A percentile compares a stretch with the other conserved stretches of the same genome.
Conservation (phyloP, 2,113 vertebrate genomes). For the Neotoma lepida region DNA sequence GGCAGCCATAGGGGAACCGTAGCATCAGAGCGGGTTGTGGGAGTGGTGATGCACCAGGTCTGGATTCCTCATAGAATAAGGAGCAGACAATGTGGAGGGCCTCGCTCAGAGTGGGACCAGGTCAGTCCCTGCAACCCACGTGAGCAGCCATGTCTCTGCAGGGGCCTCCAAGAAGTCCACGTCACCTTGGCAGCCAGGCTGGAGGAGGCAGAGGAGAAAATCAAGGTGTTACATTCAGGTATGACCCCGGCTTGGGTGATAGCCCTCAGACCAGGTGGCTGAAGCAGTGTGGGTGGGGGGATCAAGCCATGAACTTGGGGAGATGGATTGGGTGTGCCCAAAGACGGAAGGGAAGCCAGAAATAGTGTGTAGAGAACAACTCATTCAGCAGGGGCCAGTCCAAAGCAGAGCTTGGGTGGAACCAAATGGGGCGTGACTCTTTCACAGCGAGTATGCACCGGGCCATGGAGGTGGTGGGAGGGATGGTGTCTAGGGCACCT, state of each 20-base stretch:
- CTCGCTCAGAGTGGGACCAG: background rate
- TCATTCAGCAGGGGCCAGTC: background rate
- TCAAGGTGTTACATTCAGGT: constrained; percentile 96
- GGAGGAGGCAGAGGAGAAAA: constrained; percentile 95
- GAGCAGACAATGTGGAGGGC: background rate
- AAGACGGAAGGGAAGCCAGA: background rate
- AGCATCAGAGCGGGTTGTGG: background rate
- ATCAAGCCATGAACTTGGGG: background rate
- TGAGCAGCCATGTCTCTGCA: constrained; percentile 73
- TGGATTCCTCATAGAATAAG: background rate
- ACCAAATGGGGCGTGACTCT: background rate
- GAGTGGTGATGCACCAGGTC: background rate
- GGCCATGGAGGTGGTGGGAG: background rate
- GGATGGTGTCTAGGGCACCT: background rate
- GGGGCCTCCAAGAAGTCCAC: constrained; percentile 91
- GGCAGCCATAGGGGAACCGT: background rate
- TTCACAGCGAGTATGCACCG: too few relatives aligned
- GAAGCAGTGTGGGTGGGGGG: background rate
- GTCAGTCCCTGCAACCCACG: accelerated
- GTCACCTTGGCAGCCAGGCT: constrained; percentile 91
- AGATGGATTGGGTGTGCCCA: background rate
- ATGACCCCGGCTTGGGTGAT: background rate
- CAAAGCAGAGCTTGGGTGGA: background rate
- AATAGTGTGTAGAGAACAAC: background rate
- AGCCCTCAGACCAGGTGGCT: background rate